These are phyloP conservation scores for Torymus aiolomorphi DNA, from an alignment of 2,888 invertebrate genomes.

Conservation along the genomic window DNA sequence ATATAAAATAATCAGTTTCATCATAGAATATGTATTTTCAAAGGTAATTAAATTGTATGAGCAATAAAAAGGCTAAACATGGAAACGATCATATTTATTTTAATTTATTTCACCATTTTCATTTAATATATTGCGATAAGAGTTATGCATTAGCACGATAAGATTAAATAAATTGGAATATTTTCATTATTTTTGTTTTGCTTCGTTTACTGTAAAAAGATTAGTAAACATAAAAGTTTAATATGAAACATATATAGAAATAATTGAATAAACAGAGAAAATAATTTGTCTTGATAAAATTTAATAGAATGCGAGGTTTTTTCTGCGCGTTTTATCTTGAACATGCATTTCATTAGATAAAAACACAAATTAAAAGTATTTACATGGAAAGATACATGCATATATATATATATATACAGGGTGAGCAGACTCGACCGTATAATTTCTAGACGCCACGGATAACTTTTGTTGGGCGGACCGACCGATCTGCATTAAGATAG, in stretches of 20 bases:
- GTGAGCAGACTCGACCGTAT: conserved; percentile 57
- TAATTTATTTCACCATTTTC: too few relatives aligned
- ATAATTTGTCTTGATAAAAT: too few relatives aligned
- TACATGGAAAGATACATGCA: conserved; percentile 55
- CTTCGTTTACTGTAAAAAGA: background rate
- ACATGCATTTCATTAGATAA: conserved; percentile 24
- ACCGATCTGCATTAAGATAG: conserved; percentile 70
- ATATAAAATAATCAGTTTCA: too few relatives aligned
- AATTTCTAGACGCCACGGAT: conserved; percentile 69
- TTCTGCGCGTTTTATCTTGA: conserved; percentile 36
- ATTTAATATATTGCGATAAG: background rate
- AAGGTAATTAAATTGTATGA: too few relatives aligned
- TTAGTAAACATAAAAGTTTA: background rate
- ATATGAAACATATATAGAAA: background rate
- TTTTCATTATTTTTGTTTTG: background rate
- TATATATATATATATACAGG: conserved; percentile 21
- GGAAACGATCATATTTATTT: too few relatives aligned
- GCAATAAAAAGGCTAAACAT: too few relatives aligned
- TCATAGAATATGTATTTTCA: too few relatives aligned
- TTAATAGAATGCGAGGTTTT: conserved; percentile 1
- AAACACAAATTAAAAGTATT: conserved; percentile 57
- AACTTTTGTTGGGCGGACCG: conserved; percentile 64
- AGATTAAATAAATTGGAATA: conserved; percentile 7
- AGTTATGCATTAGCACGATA: background rate
- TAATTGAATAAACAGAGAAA: too few relatives aligned